A percentile compares a stretch with the other conserved stretches of the same genome.
Conservation (phyloP, 2,888 invertebrate genomes). For the Dryobota labecula region DNA sequence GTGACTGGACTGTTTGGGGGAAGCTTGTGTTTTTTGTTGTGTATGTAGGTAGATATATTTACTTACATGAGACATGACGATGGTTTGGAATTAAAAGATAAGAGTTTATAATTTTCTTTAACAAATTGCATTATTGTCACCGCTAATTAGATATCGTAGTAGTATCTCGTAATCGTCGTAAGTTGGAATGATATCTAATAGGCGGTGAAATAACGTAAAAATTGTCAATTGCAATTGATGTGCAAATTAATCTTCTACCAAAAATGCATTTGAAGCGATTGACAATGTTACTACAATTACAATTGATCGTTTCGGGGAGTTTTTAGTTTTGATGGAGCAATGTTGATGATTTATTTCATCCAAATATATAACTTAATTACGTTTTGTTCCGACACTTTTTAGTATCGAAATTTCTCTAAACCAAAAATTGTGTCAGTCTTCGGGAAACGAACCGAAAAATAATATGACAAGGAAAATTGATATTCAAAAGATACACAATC, state of each 20-base stretch:
- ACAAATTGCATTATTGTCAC: neutral
- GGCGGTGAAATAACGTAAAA: too few species aligned
- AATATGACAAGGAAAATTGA: neutral
- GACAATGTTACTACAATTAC: too few species aligned
- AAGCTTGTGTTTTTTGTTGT: constrained; percentile 3
- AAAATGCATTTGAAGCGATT: too few species aligned
- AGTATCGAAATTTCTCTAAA: neutral
- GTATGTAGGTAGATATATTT: neutral
- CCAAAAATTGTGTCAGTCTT: neutral
- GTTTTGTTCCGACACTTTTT: neutral
- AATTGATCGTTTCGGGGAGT: too few species aligned
- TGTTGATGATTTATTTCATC: neutral
- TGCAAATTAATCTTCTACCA: too few species aligned
- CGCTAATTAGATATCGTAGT: neutral
- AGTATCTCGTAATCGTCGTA: too few species aligned
- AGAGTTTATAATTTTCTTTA: neutral
- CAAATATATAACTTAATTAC: too few species aligned
- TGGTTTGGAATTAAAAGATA: too few species aligned
- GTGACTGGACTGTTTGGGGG: constrained; percentile 27
- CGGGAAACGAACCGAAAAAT: neutral
- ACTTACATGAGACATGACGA: too few species aligned
- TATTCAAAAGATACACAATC: neutral
- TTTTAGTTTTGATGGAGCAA: neutral
- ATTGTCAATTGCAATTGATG: too few species aligned
- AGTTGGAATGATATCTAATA: too few species aligned